These are phyloP conservation scores for Anarhynchus alexandrinus DNA, from an alignment of 2,113 vertebrate genomes.

Conservation along the genomic window DNA sequence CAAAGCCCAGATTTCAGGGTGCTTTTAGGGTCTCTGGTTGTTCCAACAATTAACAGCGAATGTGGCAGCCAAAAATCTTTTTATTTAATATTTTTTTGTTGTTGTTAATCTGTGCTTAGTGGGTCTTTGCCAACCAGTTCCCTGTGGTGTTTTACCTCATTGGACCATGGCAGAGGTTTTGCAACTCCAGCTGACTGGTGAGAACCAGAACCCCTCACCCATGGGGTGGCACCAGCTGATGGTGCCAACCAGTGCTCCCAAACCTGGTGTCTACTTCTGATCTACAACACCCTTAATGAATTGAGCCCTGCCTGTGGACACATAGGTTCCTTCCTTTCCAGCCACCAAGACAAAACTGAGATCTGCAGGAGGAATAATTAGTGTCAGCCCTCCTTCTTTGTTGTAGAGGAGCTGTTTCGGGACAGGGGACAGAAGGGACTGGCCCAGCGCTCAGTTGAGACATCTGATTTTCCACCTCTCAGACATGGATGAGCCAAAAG, in stretches of 20 bases:
- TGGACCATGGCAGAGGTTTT: not conserved
- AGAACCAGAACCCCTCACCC: not conserved
- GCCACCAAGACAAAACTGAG: not conserved
- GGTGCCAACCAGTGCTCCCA: not conserved
- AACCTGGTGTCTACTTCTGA: not conserved
- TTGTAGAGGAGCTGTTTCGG: not conserved
- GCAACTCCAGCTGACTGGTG: not conserved
- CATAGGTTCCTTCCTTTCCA: not conserved
- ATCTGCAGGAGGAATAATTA: not conserved
- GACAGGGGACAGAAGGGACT: not conserved
- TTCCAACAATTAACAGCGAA: not conserved
- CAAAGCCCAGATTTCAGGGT: not conserved
- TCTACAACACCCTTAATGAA: not conserved
- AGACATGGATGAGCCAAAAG: not conserved
- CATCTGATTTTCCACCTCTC: not conserved
- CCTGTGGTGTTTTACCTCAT: not conserved
- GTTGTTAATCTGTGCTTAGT: not conserved
- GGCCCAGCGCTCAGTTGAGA: not conserved
- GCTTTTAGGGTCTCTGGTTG: not conserved
- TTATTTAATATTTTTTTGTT: not conserved
- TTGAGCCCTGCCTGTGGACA: not conserved
- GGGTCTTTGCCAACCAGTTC: not conserved
- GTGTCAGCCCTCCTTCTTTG: not conserved
- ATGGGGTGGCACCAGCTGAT: not conserved
- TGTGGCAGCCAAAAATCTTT: not conserved